phyloP scores from a whole-genome alignment of 2,113 vertebrate species.

The Heloderma charlesbogerti region DNA sequence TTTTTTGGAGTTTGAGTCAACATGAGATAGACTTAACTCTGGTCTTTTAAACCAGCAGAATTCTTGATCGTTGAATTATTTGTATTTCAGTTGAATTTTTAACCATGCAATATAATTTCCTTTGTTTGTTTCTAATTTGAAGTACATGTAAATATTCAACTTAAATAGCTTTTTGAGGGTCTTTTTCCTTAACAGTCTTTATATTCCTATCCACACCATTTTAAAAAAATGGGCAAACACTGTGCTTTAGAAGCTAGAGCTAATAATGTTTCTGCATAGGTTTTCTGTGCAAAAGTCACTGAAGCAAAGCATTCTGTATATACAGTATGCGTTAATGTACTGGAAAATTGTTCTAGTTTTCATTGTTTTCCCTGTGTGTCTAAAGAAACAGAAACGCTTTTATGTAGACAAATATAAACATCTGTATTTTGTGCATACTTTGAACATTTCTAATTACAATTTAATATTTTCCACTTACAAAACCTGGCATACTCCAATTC shows the following conservation, averaged over 20 bases:
- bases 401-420: background rate
- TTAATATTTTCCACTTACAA: constrained; percentile 41
- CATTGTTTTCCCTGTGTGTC: background rate
- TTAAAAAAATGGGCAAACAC: background rate
- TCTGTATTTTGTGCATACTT: constrained; percentile 20
- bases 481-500: constrained; percentile 30
- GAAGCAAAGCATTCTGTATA: constrained; percentile 46
- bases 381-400: constrained; percentile 2
- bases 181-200: background rate
- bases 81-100: background rate
- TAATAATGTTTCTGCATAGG: constrained; percentile 48
- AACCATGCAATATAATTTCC: background rate
- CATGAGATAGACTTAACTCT: no score
- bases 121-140: background rate
- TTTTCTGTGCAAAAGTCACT: constrained; percentile 58
- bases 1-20: no score
- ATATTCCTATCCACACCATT: constrained; percentile 37
- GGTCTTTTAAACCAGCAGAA: no score
- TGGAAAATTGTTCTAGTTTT: background rate
- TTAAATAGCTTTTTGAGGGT: background rate
- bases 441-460: constrained; percentile 7
- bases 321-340: fast-evolving
- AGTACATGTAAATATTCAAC: background rate
- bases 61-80: background rate
- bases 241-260: constrained; percentile 43